Conservation (phyloP, 2,888 invertebrate species). For the Oscheius onirici region DNA sequence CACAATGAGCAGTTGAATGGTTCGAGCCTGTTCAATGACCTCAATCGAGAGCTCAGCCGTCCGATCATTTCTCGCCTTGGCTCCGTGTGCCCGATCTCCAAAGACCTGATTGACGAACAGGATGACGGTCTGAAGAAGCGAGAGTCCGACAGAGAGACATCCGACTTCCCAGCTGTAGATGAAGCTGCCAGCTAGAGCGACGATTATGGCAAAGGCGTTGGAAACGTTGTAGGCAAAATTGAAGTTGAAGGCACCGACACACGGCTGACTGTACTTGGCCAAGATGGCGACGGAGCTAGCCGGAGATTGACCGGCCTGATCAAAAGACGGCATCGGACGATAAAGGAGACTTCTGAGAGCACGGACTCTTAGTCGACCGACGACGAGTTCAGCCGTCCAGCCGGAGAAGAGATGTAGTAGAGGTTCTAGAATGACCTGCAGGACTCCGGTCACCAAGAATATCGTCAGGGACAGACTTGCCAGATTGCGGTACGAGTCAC, state of each 20-base stretch:
- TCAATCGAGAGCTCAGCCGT: conserved; percentile 70
- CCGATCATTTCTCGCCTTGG: conserved; percentile 38
- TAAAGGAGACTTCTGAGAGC: conserved; percentile 30
- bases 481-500: background rate
- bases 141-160: background rate
- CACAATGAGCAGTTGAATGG: conserved; percentile 72
- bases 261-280: conserved; percentile 36
- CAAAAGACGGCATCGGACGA: conserved; percentile 43
- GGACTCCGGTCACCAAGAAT: background rate
- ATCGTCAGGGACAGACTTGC: background rate
- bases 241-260: conserved; percentile 34
- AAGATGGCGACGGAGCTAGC: conserved; percentile 40
- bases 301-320: conserved; percentile 39
- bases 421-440: conserved; percentile 7
- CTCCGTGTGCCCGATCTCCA: conserved; percentile 33
- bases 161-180: conserved; percentile 10
- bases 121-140: background rate
- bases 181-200: background rate
- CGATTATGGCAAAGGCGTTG: background rate
- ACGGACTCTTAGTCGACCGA: conserved; percentile 35
- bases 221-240: conserved; percentile 16
- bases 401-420: conserved; percentile 13
- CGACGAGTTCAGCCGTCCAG: conserved; percentile 29
- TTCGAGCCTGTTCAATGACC: conserved; percentile 73
- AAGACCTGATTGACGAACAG: conserved; percentile 5